Conservation (phyloP, 1,140 invertebrate genomes). For the Stegodyphus mimosarum region DNA sequence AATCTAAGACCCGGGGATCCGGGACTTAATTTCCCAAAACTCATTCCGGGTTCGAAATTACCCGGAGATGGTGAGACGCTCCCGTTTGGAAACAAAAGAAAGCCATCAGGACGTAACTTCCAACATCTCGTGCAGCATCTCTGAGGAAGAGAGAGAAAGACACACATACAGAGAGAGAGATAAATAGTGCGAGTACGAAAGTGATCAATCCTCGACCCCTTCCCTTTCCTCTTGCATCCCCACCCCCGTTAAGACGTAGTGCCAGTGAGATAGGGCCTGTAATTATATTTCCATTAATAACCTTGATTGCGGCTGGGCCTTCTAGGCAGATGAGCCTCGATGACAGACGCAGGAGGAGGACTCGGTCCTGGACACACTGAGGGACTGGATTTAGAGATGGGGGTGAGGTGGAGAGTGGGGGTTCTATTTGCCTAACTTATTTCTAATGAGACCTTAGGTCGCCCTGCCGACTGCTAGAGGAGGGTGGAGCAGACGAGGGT, state of each 20-base stretch:
- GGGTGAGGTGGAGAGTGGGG: neutral
- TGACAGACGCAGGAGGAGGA: conserved; percentile 28
- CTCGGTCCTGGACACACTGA: neutral
- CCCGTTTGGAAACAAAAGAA: conserved; percentile 27
- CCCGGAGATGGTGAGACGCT: neutral
- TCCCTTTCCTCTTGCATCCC: neutral
- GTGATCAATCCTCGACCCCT: conserved; percentile 32
- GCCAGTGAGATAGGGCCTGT: conserved; percentile 19
- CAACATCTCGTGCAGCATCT: neutral
- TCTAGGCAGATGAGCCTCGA: conserved; percentile 29
- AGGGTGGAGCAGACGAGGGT: conserved; percentile 28
- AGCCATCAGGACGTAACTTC: conserved; percentile 24
- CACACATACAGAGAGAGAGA: neutral
- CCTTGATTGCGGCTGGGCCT: conserved; percentile 35
- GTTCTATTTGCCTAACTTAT: conserved; percentile 57
- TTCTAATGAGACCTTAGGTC: conserved; percentile 41
- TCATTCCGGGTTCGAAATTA: conserved; percentile 28
- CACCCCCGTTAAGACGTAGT: neutral
- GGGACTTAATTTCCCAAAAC: neutral
- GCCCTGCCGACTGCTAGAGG: neutral
- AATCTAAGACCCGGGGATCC: no score
- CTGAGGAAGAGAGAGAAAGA: no score
- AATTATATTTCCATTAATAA: conserved; percentile 60
- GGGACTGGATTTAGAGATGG: conserved; percentile 20
- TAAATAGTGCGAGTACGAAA: conserved; percentile 36